Percentiles rank a stretch among this genome's conserved stretches.
These are phyloP conservation scores for Palythoa grandis DNA, from an alignment of 92 coral and sea anemone species.

Conservation along the genomic window DNA sequence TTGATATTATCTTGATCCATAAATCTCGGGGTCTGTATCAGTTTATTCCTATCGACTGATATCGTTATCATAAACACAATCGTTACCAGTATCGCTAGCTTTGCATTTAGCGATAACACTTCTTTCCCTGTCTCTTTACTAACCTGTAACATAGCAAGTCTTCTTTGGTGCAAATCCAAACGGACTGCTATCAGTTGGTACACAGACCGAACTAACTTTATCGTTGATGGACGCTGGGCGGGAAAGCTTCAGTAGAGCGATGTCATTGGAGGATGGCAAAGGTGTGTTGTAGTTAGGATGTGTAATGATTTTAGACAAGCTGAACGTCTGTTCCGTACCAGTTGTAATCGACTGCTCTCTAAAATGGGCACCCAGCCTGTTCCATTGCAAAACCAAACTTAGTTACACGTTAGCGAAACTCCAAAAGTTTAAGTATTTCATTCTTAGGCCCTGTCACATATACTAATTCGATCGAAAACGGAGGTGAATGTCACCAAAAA, in stretches of 20 bases:
- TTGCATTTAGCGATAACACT: too few relatives aligned
- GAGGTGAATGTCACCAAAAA: too few relatives aligned
- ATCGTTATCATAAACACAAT: too few relatives aligned
- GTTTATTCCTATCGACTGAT: too few relatives aligned
- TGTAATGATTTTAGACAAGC: neutral
- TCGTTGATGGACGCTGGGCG: neutral
- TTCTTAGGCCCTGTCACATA: too few relatives aligned
- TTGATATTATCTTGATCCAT: too few relatives aligned
- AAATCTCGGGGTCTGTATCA: too few relatives aligned
- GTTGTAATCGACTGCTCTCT: neutral
- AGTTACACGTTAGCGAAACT: neutral
- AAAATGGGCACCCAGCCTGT: constrained; percentile 21
- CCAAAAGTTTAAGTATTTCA: neutral
- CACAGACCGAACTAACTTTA: neutral
- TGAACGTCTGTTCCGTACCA: constrained; percentile 4
- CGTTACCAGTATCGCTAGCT: too few relatives aligned
- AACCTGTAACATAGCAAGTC: constrained; percentile 25
- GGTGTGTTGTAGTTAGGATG: constrained; percentile 3
- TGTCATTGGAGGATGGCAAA: neutral
- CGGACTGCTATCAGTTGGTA: neutral
- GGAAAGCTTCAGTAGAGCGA: constrained; percentile 12
- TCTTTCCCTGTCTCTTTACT: neutral
- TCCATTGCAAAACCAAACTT: neutral
- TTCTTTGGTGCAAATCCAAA: neutral
- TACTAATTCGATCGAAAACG: too few relatives aligned